Conservation (phyloP, 1,140 invertebrate genomes). For the Diprion similis region DNA sequence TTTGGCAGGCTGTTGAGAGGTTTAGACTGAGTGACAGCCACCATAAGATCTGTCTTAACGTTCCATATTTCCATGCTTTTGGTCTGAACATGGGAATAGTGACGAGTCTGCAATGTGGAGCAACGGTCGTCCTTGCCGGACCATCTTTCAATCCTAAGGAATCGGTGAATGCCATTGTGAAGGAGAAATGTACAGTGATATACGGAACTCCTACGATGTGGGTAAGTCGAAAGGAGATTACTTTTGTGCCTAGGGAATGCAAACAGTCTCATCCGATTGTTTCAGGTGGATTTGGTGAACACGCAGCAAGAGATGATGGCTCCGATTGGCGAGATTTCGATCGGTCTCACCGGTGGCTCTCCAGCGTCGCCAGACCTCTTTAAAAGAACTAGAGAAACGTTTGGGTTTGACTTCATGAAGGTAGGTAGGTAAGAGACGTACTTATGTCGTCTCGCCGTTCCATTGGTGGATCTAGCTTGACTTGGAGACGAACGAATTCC, state of each 20-base stretch:
- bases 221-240: conserved; percentile 71
- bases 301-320: conserved; percentile 59
- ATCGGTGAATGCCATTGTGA: conserved; percentile 70
- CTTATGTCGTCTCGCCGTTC: too few relatives aligned
- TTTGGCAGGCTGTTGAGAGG: conserved; percentile 65
- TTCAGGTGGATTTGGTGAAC: conserved; percentile 48
- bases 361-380: conserved; percentile 77
- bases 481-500: too few relatives aligned
- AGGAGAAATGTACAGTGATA: conserved; percentile 79
- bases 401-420: conserved; percentile 60
- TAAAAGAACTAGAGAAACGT: conserved; percentile 65
- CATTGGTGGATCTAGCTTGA: too few relatives aligned
- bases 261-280: background rate
- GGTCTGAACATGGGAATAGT: conserved; percentile 79
- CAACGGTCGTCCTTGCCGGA: conserved; percentile 74
- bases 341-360: conserved; percentile 78
- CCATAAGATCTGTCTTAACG: conserved; percentile 75
- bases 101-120: conserved; percentile 68
- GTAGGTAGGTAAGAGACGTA: conserved; percentile 55
- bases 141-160: conserved; percentile 73
- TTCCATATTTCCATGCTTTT: conserved; percentile 93
- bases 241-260: background rate
- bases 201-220: conserved; percentile 98
- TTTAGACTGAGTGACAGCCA: conserved; percentile 64
- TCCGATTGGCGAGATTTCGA: conserved; percentile 59